Evolutionary conservation across 2,113 vertebrate genomes (phyloP), one percentile per base, ranked within the genome.

Genomic region (Acrocephalus kingi): DNA sequence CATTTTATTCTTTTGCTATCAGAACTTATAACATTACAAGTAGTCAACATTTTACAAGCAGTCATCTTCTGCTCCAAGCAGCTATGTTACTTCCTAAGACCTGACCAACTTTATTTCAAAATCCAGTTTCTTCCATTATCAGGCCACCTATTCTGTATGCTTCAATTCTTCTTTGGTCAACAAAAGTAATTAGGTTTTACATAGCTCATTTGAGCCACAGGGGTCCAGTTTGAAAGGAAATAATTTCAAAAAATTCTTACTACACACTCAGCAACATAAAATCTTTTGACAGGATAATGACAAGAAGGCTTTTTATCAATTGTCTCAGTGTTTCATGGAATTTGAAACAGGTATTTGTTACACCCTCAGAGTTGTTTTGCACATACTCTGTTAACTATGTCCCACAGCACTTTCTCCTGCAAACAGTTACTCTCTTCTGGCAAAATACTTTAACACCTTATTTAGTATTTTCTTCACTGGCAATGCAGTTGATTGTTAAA

Each of bases 381-480:
- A 80, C 0, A 0, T 41, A 66, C 37, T 58, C 33, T 77, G 54
- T 25, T 22, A 81, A 21, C 20, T 25, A 17, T 5, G 3, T 14
- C 31, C 11, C 33, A 64, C 7, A 84, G 41, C 5, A 35, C 45
- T 51, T 77, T 71, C 59, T 49, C 43, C 23, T 66, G 71, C 25
- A 73, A 87, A 75, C 23, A 51, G 68, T 23, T 63, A 7, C 30
- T 31, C 15, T 69, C 43, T 48, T 84, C 56, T 35, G 30, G 13
- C 4, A 84, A 87, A 27, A 30, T 13, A 23, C 15, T 74, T 62
- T 10, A 68, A 66, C 43, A 66, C 31, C 37, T 79, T 69, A 64
- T n/a, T 49, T 12, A 90, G 8, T 49, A 61, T 61, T 87, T 93
- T 74, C 41, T 71, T 78, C 27, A 25, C 24, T 80, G 33, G n/a